Evolutionary conservation across 2,113 vertebrate genomes (phyloP).

Genomic region (Baryphthengus martii): DNA sequence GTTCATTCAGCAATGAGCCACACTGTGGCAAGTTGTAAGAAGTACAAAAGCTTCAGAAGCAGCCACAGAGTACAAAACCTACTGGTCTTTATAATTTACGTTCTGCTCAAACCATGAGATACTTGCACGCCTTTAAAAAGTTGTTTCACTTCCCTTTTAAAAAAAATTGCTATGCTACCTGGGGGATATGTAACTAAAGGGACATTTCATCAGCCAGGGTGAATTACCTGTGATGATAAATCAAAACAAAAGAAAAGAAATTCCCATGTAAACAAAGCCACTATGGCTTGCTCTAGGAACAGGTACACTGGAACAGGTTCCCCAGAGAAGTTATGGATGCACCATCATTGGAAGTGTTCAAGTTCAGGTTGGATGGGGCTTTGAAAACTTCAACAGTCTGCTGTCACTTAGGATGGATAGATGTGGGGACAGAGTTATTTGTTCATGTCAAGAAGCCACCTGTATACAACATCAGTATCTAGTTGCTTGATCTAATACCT

Average conservation of each 20-base stretch:
- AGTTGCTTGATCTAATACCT: not conserved
- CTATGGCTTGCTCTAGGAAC: not conserved
- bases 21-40: not conserved
- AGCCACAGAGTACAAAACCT: not conserved
- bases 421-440: not conserved
- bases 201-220: not conserved
- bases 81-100: not conserved
- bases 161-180: not conserved
- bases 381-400: not conserved
- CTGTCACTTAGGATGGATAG: not conserved
- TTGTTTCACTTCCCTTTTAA: not conserved
- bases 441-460: not conserved
- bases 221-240: not conserved
- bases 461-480: not conserved
- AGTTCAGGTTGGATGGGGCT: not conserved
- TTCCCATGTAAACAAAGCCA: not conserved
- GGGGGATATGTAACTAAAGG: not conserved
- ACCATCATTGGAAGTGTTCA: not conserved
- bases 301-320: not conserved
- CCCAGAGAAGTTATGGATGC: not conserved
- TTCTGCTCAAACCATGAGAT: not conserved
- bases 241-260: not conserved
- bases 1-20: not conserved
- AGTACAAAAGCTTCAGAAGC: not conserved
- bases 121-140: not conserved